Evolutionary conservation across 2,113 vertebrate genomes (phyloP).

Genomic region (Calidris pygmaea): DNA sequence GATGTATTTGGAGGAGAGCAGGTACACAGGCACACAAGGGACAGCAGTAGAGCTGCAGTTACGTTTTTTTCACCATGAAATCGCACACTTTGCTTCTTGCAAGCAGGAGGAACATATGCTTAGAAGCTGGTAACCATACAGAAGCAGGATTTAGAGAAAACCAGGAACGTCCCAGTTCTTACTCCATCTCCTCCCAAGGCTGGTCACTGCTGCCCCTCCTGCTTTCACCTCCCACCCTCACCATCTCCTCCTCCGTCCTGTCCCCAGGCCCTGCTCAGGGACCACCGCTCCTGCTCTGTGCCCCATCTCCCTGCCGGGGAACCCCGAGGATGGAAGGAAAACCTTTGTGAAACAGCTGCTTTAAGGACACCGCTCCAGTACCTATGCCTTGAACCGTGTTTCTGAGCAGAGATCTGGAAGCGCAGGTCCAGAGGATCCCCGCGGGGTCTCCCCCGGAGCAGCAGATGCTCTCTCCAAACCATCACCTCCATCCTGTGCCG

Average conservation of each 20-base stretch:
- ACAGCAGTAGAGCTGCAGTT: background rate
- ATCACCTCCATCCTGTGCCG: background rate
- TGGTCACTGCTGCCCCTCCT: too few species aligned
- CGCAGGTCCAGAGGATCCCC: fast-evolving
- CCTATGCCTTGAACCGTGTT: background rate
- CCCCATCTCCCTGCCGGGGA: fast-evolving
- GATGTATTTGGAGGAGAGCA: background rate
- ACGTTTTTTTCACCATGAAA: background rate
- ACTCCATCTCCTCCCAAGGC: background rate
- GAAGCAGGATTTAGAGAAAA: background rate
- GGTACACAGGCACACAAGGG: fast-evolving
- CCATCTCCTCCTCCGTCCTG: background rate
- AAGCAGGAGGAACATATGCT: background rate
- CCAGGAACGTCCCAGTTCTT: background rate
- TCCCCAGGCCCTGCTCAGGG: background rate
- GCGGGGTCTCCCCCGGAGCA: background rate
- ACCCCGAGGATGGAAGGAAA: background rate
- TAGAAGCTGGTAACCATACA: background rate
- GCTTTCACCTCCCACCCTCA: background rate
- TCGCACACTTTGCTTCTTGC: background rate
- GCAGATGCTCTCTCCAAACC: background rate
- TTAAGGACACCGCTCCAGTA: background rate
- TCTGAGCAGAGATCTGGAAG: background rate
- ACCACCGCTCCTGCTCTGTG: background rate
- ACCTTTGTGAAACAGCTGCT: background rate